A percentile compares a stretch with the other conserved stretches of the same genome.
phyloP scores from a whole-genome alignment of 2,888 invertebrate species.

The Notodonta dromedarius region DNA sequence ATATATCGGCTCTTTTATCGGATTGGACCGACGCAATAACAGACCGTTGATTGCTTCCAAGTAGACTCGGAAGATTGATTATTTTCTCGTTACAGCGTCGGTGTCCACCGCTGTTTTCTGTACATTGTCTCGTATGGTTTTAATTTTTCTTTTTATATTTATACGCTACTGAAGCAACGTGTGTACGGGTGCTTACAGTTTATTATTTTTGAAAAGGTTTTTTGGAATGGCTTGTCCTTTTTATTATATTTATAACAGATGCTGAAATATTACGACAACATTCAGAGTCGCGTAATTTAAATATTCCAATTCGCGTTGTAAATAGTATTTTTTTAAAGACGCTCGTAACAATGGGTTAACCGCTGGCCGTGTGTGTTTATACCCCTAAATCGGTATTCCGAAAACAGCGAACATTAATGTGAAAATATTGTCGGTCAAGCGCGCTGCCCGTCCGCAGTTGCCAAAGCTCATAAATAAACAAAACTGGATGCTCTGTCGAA shows the following conservation, averaged over 20 bases:
- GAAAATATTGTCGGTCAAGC: constrained; percentile 73
- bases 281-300: constrained; percentile 25
- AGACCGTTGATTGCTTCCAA: constrained; percentile 83
- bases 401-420: constrained; percentile 69
- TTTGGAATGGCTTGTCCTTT: background rate
- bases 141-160: constrained; percentile 24
- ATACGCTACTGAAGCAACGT: background rate
- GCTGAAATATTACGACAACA: constrained; percentile 29
- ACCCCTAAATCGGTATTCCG: constrained; percentile 64
- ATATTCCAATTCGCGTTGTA: constrained; percentile 29
- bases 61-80: constrained; percentile 82
- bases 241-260: background rate
- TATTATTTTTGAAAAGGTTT: background rate
- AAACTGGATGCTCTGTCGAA: constrained; percentile 80
- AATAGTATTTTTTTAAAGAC: constrained; percentile 46
- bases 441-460: constrained; percentile 65
- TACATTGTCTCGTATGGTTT: constrained; percentile 37
- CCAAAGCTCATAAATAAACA: constrained; percentile 83
- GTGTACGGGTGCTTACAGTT: no score
- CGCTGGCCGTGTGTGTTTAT: constrained; percentile 44
- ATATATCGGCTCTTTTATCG: constrained; percentile 83
- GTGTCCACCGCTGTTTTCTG: constrained; percentile 63
- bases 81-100: constrained; percentile 75
- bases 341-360: constrained; percentile 46
- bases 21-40: constrained; percentile 82